Conservation (phyloP, 2,797 vertebrate species). For the Etheostoma nigrum region DNA sequence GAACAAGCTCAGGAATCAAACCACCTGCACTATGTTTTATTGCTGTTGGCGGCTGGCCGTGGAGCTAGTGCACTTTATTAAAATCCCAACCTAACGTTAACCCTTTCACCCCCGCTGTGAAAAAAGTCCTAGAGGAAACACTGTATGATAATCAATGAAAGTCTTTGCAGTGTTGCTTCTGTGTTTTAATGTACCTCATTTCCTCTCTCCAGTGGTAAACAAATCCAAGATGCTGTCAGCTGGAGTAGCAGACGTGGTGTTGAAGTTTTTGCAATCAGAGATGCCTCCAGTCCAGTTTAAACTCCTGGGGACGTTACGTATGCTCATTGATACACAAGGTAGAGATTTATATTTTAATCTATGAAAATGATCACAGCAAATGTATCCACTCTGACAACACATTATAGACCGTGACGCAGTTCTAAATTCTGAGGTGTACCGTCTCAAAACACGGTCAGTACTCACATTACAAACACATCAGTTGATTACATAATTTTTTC, state of each 20-base stretch:
- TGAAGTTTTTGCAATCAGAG: constrained; percentile 97
- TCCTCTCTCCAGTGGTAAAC: constrained; percentile 90
- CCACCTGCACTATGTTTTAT: too few relatives aligned
- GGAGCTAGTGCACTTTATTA: too few relatives aligned
- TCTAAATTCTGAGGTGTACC: not conserved
- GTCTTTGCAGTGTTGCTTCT: too few relatives aligned
- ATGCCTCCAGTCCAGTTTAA: constrained; percentile 99
- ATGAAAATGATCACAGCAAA: not conserved
- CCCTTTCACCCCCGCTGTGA: too few relatives aligned
- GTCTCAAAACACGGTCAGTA: not conserved
- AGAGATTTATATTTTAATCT: not conserved
- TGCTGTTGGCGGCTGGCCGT: too few relatives aligned
- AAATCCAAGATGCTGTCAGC: constrained; percentile 98
- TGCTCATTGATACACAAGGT: constrained; percentile 99
- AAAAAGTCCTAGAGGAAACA: not conserved
- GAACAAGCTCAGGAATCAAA: too few relatives aligned
- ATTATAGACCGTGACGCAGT: not conserved
- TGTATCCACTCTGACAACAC: not conserved
- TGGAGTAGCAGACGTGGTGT: constrained; percentile 93
- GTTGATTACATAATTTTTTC: not conserved
- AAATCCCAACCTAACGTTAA: too few relatives aligned
- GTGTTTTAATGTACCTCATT: not conserved
- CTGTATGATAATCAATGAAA: not conserved
- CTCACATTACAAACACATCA: not conserved
- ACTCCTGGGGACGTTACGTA: constrained; percentile 95